Conservation (phyloP, 2,797 vertebrate genomes). For the Astyanax mexicanus region DNA sequence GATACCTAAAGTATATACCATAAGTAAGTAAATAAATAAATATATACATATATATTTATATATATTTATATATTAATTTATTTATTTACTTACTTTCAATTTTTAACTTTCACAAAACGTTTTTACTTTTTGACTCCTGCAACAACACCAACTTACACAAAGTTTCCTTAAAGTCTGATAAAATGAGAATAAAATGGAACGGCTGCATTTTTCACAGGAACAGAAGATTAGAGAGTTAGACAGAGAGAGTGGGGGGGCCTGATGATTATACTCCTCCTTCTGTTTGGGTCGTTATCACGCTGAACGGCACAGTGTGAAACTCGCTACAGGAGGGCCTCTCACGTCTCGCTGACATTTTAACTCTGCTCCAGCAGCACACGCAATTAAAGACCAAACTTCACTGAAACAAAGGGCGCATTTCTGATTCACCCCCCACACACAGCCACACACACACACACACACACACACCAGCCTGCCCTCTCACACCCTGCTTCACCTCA, state of each 20-base stretch:
- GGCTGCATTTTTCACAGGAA: constrained; percentile 15
- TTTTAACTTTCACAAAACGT: too few species aligned
- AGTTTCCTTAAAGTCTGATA: background rate
- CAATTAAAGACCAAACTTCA: constrained; percentile 30
- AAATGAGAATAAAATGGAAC: background rate
- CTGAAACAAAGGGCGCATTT: constrained; percentile 18
- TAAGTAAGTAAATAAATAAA: too few species aligned
- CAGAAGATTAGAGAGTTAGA: background rate
- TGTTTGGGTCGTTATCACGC: constrained; percentile 22
- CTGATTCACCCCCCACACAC: constrained; percentile 25
- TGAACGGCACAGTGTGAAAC: background rate
- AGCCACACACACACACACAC: constrained; percentile 33
- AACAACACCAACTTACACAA: background rate
- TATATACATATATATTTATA: too few species aligned
- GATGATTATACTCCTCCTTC: too few species aligned
- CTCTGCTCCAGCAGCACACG: constrained; percentile 5
- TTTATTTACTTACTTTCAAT: too few species aligned
- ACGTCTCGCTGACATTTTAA: constrained; percentile 42
- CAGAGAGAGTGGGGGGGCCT: background rate
- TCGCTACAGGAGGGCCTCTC: constrained; percentile 14
- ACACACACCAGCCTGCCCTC: background rate
- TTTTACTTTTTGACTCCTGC: background rate
- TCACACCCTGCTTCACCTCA: background rate
- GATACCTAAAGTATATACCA: too few species aligned
- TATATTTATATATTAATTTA: too few species aligned